These are phyloP conservation scores for Oncorhynchus mykiss DNA, from an alignment of 2,113 vertebrate species.

Conservation along the genomic window DNA sequence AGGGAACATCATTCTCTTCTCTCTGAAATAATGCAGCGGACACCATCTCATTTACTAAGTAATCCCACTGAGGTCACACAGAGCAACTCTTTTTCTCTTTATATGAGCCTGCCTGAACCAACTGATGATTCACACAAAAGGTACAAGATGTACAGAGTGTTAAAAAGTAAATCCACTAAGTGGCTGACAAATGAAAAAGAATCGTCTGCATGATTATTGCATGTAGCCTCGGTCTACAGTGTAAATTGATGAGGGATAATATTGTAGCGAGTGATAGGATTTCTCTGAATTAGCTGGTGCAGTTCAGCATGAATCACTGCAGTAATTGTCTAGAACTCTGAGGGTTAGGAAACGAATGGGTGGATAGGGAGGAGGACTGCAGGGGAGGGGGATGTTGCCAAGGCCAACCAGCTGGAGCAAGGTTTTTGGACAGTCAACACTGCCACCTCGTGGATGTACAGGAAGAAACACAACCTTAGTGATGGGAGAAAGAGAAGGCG, in stretches of 20 bases:
- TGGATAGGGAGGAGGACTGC: constrained; percentile 25
- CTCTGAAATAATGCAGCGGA: constrained; percentile 13
- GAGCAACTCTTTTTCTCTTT: not conserved
- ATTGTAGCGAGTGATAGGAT: constrained; percentile 40
- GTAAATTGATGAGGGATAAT: constrained; percentile 26
- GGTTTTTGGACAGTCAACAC: constrained; percentile 27
- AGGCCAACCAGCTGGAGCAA: not conserved
- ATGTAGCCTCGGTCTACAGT: too few species aligned
- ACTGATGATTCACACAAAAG: too few species aligned
- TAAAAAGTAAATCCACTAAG: constrained; percentile 23
- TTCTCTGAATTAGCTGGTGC: constrained; percentile 52
- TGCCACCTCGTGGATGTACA: constrained; percentile 51
- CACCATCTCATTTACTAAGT: constrained; percentile 33
- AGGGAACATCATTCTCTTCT: not conserved
- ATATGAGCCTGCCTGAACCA: not conserved
- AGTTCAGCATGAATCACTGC: constrained; percentile 44
- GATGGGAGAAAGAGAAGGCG: not conserved
- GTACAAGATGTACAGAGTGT: constrained; percentile 1
- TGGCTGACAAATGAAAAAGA: constrained; percentile 33
- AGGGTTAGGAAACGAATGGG: constrained; percentile 34
- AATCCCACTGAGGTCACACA: constrained; percentile 7
- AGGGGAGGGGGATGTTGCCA: constrained; percentile 16
- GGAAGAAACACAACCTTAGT: not conserved
- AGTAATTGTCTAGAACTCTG: not conserved
- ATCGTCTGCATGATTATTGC: too few species aligned